Evolutionary conservation across 2,113 vertebrate genomes (phyloP).

Genomic region (Oryzias melastigma): DNA sequence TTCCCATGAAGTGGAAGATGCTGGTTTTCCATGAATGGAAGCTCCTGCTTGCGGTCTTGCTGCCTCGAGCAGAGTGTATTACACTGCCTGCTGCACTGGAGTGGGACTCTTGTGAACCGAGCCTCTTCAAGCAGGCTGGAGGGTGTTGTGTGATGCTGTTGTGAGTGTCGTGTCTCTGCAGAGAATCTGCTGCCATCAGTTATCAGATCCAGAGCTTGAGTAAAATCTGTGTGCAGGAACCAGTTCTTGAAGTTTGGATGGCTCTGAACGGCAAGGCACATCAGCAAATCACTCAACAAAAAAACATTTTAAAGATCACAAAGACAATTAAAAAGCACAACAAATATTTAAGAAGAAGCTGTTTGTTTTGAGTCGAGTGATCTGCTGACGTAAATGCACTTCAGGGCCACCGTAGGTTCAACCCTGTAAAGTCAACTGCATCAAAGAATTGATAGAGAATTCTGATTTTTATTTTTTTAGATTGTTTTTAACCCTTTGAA

Average conservation of each 20-base stretch:
- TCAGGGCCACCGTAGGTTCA: too few relatives aligned
- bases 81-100: conserved; percentile 4
- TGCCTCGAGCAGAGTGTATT: neutral
- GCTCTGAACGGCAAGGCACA: conserved; percentile 63
- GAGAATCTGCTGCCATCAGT: conserved; percentile 20
- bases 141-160: conserved; percentile 3
- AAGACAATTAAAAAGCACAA: too few relatives aligned
- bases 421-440: conserved; percentile 5
- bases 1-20: conserved; percentile 6
- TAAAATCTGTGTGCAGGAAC: conserved; percentile 28
- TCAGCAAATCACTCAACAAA: too few relatives aligned
- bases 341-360: too few relatives aligned
- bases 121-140: conserved; percentile 22
- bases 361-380: too few relatives aligned
- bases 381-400: too few relatives aligned
- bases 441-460: too few relatives aligned
- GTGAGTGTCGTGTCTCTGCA: conserved; percentile 17
- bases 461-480: too few relatives aligned
- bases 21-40: conserved; percentile 29
- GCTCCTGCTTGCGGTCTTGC: conserved; percentile 8
- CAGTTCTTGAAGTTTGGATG: conserved; percentile 41
- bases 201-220: conserved; percentile 36
- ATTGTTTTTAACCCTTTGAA: too few relatives aligned
- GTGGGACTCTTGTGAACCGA: conserved; percentile 36
- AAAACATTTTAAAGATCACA: too few relatives aligned